Evolutionary conservation across 64 coral and sea anemone species (phyloP), one percentile per base, ranked within the genome.

Genomic region (Pachyseris speciosa): DNA sequence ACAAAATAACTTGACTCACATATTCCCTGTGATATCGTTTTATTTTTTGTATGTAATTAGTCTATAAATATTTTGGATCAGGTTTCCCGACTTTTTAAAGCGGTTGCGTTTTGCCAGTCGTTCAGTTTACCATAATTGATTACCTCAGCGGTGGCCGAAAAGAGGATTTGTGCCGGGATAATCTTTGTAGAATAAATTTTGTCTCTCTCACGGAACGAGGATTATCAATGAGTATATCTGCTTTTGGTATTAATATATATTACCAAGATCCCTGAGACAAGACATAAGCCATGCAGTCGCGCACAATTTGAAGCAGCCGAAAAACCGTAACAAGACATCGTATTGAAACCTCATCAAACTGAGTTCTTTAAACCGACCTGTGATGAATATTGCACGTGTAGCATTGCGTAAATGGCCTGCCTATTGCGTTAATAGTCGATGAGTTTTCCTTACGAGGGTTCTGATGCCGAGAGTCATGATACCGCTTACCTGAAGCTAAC

Each of bases 141-240:
- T 28, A 57, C 50, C 32, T 19, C 16, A 33, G 75, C 75, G 31
- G 75, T 57, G 13, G 29, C 25, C 10, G 22, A 47, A 33, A 57
- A 79, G 49, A 57, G 17, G 49, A 79, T 53, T 57, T 79, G 37
- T 50, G 26, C n/a, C n/a, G n/a, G n/a, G 45, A 79, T 53, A 53
- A 55, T 53, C 48, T 27, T 15, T 67, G 26, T 7, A 64, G 64
- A 75, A 47, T 47, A 48, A 75, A 48, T 24, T 44, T 28, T 13
- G 37, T 25, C 19, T 41, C 72, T 57, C 75, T 79, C 49, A 79
- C 39, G 41, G 41, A 75, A 40, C 22, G 64, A 32, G 10, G 72
- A 75, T 75, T 47, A 75, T 75, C 72, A 24, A 5, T 31, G 38
- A 12, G 22, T 55, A 57, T 57, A 79, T 52, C 49, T 57, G 50